Percentiles rank a stretch among this genome's conserved stretches.
These are phyloP conservation scores for Sphyrna mokarran DNA, from an alignment of 2,113 vertebrate species.

Conservation along the genomic window DNA sequence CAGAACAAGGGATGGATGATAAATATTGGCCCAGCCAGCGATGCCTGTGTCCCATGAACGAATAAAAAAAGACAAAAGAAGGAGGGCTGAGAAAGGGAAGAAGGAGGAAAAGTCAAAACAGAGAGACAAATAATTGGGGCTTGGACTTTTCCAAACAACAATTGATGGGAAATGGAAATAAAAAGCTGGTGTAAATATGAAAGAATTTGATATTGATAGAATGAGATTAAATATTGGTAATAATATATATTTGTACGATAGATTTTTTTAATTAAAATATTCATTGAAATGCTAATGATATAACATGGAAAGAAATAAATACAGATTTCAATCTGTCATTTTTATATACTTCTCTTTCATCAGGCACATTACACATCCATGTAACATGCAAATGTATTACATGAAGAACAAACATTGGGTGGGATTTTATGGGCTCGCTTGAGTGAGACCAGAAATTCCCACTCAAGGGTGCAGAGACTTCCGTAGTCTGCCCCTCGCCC, in stretches of 20 bases:
- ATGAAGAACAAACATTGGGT: background rate
- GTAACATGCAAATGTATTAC: background rate
- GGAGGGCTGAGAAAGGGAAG: no score
- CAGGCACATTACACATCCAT: background rate
- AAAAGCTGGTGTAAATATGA: background rate
- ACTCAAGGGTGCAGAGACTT: no score
- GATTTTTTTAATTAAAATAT: background rate
- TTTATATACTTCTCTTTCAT: background rate
- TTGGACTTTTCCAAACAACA: background rate
- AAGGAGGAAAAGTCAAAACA: background rate
- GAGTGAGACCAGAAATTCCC: no score
- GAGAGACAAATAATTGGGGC: background rate
- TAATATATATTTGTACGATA: background rate
- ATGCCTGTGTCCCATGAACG: no score
- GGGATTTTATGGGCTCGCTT: no score
- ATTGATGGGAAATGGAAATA: background rate
- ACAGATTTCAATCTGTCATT: background rate
- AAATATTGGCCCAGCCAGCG: no score
- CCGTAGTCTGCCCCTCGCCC: no score
- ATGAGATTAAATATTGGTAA: background rate
- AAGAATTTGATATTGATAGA: background rate
- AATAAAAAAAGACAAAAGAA: no score
- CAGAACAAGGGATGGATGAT: no score
- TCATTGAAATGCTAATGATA: background rate
- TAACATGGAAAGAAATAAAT: background rate